phyloP scores from a whole-genome alignment of 64 coral and sea anemone genomes.

The Cladopsammia gracilis region DNA sequence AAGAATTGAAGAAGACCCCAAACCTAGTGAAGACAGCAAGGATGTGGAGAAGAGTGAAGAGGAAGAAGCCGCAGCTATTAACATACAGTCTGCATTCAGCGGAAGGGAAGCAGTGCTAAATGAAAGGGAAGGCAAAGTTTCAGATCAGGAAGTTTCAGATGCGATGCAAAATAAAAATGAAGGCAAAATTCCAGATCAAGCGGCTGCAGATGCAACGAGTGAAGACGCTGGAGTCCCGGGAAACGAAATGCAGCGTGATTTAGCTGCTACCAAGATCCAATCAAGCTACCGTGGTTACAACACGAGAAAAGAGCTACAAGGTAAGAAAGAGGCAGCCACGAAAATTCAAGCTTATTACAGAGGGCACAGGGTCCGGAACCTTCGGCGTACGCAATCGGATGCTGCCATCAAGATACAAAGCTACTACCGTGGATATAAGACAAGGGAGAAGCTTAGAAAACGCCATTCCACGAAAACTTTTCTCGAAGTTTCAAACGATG shows the following conservation, averaged over 20 bases:
- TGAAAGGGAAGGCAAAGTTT: neutral
- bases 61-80: conserved; percentile 29
- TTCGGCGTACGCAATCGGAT: conserved; percentile 29
- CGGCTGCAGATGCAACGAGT: too few relatives aligned
- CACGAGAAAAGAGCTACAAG: neutral
- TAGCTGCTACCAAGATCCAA: conserved; percentile 72
- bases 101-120: neutral
- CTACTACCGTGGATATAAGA: conserved; percentile 62
- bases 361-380: conserved; percentile 49
- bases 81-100: conserved; percentile 32
- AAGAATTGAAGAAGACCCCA: neutral
- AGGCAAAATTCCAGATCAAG: neutral
- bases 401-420: conserved; percentile 76
- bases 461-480: conserved; percentile 30
- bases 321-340: conserved; percentile 24
- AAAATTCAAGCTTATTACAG: conserved; percentile 74
- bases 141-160: neutral
- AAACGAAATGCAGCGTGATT: neutral
- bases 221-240: neutral
- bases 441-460: conserved; percentile 50
- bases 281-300: conserved; percentile 74
- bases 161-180: neutral
- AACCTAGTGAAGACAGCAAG: neutral
- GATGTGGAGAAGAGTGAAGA: neutral
- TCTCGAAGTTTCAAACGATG: conserved; percentile 22